These are phyloP conservation scores for Drosophila burlai DNA, from an alignment of 1,140 invertebrate genomes.

Conservation along the genomic window DNA sequence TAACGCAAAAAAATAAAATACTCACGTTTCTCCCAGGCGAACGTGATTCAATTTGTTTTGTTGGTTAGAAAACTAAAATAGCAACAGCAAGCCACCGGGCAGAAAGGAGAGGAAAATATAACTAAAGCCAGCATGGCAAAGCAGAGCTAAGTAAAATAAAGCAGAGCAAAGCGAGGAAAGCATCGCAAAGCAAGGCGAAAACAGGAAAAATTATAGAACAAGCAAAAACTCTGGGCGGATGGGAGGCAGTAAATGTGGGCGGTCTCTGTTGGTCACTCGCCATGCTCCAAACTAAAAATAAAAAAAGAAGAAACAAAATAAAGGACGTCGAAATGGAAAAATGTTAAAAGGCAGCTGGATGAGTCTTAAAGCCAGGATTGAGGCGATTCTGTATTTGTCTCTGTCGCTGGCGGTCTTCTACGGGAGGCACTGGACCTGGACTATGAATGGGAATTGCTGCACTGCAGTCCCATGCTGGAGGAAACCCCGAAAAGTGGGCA, in stretches of 20 bases:
- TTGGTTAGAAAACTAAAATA: constrained; percentile 83
- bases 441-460: constrained; percentile 69
- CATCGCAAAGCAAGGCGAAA: constrained; percentile 42
- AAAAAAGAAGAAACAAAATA: constrained; percentile 13
- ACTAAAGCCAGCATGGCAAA: constrained; percentile 53
- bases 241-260: constrained; percentile 57
- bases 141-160: constrained; percentile 36
- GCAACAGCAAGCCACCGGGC: constrained; percentile 51
- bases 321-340: constrained; percentile 30
- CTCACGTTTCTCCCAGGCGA: constrained; percentile 78
- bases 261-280: constrained; percentile 34
- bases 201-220: constrained; percentile 56
- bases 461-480: constrained; percentile 21
- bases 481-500: constrained; percentile 46
- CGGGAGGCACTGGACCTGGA: constrained; percentile 27
- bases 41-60: constrained; percentile 83
- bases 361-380: constrained; percentile 64
- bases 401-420: not conserved
- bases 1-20: constrained; percentile 83
- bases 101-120: constrained; percentile 48
- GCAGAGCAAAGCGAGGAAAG: constrained; percentile 31
- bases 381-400: constrained; percentile 32
- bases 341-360: constrained; percentile 48
- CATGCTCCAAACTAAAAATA: constrained; percentile 28
- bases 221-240: constrained; percentile 38